These are phyloP conservation scores for Carposina sasakii DNA, from an alignment of 1,140 invertebrate genomes.

Conservation along the genomic window DNA sequence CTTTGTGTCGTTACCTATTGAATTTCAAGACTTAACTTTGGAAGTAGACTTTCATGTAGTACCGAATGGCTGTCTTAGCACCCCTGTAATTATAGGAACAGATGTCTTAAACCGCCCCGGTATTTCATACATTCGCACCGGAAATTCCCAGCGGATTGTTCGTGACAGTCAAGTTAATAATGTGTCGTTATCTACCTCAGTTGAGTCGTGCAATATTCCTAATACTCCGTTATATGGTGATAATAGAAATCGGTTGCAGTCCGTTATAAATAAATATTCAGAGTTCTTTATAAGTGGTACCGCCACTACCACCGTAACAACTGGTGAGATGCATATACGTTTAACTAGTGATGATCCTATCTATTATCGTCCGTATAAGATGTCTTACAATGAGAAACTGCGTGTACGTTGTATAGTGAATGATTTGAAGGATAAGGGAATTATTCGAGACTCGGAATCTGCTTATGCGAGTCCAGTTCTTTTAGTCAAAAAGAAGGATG, in stretches of 20 bases:
- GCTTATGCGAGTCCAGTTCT: neutral
- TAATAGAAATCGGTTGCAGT: neutral
- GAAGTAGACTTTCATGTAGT: conserved; percentile 10
- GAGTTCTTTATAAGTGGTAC: neutral
- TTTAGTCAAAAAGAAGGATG: too few species aligned
- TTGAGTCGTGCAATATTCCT: neutral
- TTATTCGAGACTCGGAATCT: neutral
- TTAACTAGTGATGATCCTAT: neutral
- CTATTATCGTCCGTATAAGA: neutral
- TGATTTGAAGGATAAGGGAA: conserved; percentile 9
- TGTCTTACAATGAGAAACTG: conserved; percentile 3
- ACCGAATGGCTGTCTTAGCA: neutral
- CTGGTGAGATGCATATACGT: neutral
- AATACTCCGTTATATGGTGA: neutral
- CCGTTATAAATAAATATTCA: neutral
- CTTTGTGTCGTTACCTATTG: conserved; percentile 4
- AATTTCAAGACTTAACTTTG: conserved; percentile 8
- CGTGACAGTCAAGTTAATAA: neutral
- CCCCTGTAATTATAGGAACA: conserved; percentile 9
- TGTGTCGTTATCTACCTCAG: too few species aligned
- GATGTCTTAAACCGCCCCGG: conserved; percentile 9
- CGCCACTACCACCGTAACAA: neutral
- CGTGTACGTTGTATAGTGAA: conserved; percentile 4
- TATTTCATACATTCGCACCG: conserved; percentile 5
- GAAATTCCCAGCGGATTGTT: neutral